phyloP scores from a whole-genome alignment of 2,888 invertebrate species.

The Cerastoderma edule region DNA sequence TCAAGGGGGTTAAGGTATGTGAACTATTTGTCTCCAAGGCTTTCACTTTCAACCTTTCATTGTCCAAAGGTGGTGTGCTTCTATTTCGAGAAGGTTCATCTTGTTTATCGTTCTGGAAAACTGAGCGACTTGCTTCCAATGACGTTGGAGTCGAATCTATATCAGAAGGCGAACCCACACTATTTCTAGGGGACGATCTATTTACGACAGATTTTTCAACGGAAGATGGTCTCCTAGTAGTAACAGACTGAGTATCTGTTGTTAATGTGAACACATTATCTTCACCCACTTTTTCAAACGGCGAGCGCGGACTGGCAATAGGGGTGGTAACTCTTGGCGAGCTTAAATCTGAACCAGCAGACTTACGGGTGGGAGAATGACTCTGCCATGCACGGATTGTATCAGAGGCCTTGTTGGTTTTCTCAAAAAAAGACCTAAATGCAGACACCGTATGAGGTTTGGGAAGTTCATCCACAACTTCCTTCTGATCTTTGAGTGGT shows the following conservation, averaged over 20 bases:
- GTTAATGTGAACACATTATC: conserved; percentile 53
- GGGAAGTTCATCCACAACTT: conserved; percentile 87
- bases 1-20: conserved; percentile 30
- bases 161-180: conserved; percentile 7
- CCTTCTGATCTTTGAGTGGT: conserved; percentile 36
- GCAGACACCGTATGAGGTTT: conserved; percentile 92
- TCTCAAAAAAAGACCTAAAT: conserved; percentile 66
- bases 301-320: conserved; percentile 44
- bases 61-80: not conserved
- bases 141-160: conserved; percentile 25
- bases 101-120: conserved; percentile 9
- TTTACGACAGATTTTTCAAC: conserved; percentile 4
- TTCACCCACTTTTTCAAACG: conserved; percentile 39
- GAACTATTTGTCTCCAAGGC: not conserved
- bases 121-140: conserved; percentile 1
- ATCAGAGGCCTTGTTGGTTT: conserved; percentile 40
- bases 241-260: not conserved
- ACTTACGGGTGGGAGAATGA: conserved; percentile 47
- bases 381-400: conserved; percentile 44
- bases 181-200: conserved; percentile 11
- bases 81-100: not conserved
- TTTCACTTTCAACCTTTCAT: too few relatives aligned
- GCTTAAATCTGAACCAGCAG: conserved; percentile 40
- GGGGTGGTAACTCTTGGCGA: conserved; percentile 43
- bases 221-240: not conserved